Base-by-base conservation (phyloP, 2,797 vertebrate genomes). In the Podargus strigoides region DNA sequence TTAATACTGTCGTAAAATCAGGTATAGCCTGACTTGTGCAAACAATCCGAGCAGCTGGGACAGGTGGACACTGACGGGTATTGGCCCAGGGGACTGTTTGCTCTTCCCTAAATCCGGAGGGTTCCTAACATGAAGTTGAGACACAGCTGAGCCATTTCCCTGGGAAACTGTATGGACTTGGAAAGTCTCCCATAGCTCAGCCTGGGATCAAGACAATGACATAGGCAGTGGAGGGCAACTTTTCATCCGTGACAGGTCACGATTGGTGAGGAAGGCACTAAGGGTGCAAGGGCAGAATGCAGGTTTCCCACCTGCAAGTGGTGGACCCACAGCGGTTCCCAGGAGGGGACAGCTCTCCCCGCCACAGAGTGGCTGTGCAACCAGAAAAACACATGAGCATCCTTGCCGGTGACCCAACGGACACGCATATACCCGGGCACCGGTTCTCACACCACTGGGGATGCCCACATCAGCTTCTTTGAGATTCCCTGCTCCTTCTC, bases 111-210 rank as follows among this genome's bases (percentile, higher is more conserved):
- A 73, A 28, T 14, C 46, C 20, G 1, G 14, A 58, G 28, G 19
- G 50, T 42, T 13, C 20, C 10, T 23, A 39, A 39, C 2, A 4
- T 4, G 44, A 27, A 6, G 22, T 77, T 6, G 20, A 42, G 56
- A 19, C 24, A 7, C 6, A 41, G 37, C 46, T 9, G 1, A 50
- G 4, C 15, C 4, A 0, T 20, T 59, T 49, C 12, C 10, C 32
- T 0, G 27, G 28, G 72, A n/a, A 53, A 23, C 0, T 1, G 0
- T 2, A 5, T 2, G 14, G 59, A 24, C 7, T 5, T 0, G 0
- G 46, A 19, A 52, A 14, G 32, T 3, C 23, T 53, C 46, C 55
- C 56, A 5, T 0, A 1, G 0, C 46, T 21, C 5, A 47, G 13
- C 3, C 27, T 3, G 12, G 46, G 44, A 49, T 34, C 10, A 6